These are phyloP conservation scores for Scomber colias DNA, from an alignment of 2,113 vertebrate genomes.

Conservation along the genomic window DNA sequence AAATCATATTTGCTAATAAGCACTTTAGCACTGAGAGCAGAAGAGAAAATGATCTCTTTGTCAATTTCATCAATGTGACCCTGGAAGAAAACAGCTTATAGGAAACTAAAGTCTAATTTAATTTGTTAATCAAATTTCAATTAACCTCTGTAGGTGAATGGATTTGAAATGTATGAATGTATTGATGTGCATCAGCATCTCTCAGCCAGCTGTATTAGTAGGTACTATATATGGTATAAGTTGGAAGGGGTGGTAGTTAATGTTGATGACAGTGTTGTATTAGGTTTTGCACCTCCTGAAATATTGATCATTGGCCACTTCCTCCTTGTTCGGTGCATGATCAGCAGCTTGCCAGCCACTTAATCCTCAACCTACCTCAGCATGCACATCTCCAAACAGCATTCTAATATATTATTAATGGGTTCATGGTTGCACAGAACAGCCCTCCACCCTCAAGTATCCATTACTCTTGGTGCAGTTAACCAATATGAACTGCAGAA, in stretches of 20 bases:
- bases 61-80: constrained; percentile 16
- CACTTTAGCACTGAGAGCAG: constrained; percentile 35
- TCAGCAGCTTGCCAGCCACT: constrained; percentile 72
- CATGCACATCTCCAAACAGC: constrained; percentile 65
- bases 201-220: not conserved
- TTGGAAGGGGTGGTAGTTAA: not conserved
- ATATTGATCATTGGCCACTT: constrained; percentile 77
- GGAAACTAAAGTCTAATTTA: constrained; percentile 35
- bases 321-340: constrained; percentile 69
- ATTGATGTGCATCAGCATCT: constrained; percentile 15
- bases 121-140: constrained; percentile 66
- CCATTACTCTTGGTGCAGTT: constrained; percentile 65
- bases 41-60: constrained; percentile 33
- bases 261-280: constrained; percentile 61
- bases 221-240: not conserved
- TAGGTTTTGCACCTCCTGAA: constrained; percentile 69
- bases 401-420: constrained; percentile 81
- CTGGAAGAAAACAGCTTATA: constrained; percentile 9
- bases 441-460: constrained; percentile 64
- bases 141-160: constrained; percentile 40
- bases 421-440: constrained; percentile 61
- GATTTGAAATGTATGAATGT: constrained; percentile 24
- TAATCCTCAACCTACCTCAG: constrained; percentile 70
- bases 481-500: constrained; percentile 66
- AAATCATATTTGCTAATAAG: constrained; percentile 29